These are phyloP conservation scores for Phortica okadai DNA, from an alignment of 2,888 invertebrate genomes.

Conservation along the genomic window DNA sequence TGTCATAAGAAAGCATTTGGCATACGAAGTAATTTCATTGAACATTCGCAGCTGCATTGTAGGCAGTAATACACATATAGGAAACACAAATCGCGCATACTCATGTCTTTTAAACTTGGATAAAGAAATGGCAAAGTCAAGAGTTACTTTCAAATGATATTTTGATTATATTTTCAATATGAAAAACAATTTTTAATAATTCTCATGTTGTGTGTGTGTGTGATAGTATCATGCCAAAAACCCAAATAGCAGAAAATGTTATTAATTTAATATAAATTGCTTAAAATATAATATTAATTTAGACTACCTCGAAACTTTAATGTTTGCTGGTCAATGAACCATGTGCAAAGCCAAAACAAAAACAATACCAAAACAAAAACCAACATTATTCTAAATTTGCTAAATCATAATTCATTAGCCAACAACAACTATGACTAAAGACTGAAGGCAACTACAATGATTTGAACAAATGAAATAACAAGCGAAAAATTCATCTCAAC, in stretches of 20 bases:
- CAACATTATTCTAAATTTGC: conserved; percentile 12
- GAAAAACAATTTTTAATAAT: too few species aligned
- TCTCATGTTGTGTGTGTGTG: too few species aligned
- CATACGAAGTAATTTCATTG: too few species aligned
- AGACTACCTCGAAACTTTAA: conserved; percentile 1
- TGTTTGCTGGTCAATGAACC: conserved; percentile 12
- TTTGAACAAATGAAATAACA: conserved; percentile 2
- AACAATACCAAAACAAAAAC: not conserved
- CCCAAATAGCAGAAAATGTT: not conserved
- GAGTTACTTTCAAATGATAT: too few species aligned
- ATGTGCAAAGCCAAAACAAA: not conserved
- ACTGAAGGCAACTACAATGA: not conserved
- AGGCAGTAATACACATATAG: too few species aligned
- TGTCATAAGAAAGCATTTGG: too few species aligned
- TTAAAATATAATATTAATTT: not conserved
- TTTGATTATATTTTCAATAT: too few species aligned
- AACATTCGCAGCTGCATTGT: too few species aligned
- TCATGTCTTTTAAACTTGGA: too few species aligned
- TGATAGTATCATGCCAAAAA: too few species aligned
- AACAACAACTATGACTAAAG: not conserved
- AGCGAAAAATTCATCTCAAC: conserved; percentile 14
- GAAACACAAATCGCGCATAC: too few species aligned
- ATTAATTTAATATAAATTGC: not conserved
- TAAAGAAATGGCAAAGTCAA: too few species aligned
- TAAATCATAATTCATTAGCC: conserved; percentile 11